phyloP scores from a whole-genome alignment of 2,113 vertebrate genomes.

The Ariopsis seemanni region DNA sequence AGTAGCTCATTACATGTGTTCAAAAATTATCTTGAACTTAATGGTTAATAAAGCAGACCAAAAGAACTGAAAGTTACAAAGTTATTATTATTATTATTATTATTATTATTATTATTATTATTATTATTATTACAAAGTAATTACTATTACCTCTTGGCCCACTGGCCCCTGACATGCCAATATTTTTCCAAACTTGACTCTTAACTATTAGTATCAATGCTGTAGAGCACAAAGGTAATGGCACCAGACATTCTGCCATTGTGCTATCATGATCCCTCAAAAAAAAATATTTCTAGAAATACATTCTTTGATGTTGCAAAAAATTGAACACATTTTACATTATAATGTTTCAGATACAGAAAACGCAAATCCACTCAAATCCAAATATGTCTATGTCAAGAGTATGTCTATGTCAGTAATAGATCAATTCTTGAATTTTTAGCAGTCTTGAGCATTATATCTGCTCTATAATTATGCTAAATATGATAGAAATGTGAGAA shows the following conservation, averaged over 20 bases:
- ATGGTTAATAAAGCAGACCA: neutral
- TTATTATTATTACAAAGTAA: neutral
- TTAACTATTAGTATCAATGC: neutral
- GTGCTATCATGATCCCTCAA: neutral
- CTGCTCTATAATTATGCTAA: constrained; percentile 13
- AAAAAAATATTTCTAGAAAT: neutral
- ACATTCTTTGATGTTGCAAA: neutral
- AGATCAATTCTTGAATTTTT: neutral
- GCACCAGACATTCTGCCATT: neutral
- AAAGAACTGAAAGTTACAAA: no score
- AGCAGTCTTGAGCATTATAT: neutral
- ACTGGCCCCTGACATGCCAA: neutral
- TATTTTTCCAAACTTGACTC: neutral
- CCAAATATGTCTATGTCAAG: neutral
- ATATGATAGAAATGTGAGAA: constrained; percentile 4
- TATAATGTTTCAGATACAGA: neutral
- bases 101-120: no score
- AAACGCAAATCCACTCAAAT: neutral
- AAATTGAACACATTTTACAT: neutral
- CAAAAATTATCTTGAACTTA: neutral
- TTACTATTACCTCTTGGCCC: neutral
- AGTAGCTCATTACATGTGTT: neutral
- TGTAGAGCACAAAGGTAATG: neutral
- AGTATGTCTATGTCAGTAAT: neutral
- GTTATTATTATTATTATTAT: no score